Evolutionary conservation across 92 coral and sea anemone species (phyloP), one percentile per base, ranked within the genome.

Genomic region (Bergia puertoricense): DNA sequence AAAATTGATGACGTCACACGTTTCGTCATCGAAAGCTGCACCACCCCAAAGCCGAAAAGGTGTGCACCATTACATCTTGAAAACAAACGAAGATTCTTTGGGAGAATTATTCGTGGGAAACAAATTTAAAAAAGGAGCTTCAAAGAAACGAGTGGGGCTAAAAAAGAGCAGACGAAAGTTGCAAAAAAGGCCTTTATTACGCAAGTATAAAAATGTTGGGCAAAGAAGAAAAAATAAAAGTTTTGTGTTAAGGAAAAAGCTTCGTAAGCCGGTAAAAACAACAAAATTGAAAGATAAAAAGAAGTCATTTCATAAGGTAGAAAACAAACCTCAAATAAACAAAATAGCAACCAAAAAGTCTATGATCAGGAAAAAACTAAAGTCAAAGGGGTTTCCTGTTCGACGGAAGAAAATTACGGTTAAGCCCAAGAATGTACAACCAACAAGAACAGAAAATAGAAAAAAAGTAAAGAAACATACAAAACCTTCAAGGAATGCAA

Each of bases 31-130:
- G 39, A 81, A 81, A 46, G 20, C n/a, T 56, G 10, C 59, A 8
- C 14, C 30, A 80, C 3, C 72, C 45, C 57, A 80, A 80, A 56
- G 85, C 36, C 36, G 30, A n/a, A 72, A 46, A 74, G 66, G 48
- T 69, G 51, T 56, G 8, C 72, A 90, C 43, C 93, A 93, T 66
- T 85, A 91, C 48, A 73, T 93, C 73, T 89, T 92, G 66, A 95
- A 93, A 88, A 90, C 85, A 7, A 90, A 92, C 89, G 96, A 93
- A 88, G 94, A 93, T 67, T 93, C 93, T 71, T 81, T 82, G 43
- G 96, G 96, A 81, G 91, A 86, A 83, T 59, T 93, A 65, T 91
- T 95, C 43, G 86, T 84, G 48, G 93, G 93, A 59, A 86, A 85
- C 75, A 89, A 85, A 79, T 91, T 91, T 82, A 46, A 86, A n/a